These are phyloP conservation scores for Dicroscelio sp. DNA, from an alignment of 2,888 invertebrate species.

Conservation along the genomic window DNA sequence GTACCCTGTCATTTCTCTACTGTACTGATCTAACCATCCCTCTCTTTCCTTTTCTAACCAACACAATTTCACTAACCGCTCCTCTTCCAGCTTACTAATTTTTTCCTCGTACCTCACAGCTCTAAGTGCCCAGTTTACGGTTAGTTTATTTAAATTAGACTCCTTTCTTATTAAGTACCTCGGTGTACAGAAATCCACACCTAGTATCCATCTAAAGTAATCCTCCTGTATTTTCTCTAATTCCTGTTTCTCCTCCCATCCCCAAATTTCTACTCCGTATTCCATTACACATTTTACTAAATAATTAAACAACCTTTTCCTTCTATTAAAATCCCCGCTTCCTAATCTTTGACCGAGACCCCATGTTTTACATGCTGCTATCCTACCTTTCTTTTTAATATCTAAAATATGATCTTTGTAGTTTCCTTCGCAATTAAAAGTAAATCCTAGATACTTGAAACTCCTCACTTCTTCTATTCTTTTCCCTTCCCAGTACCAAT, in stretches of 20 bases:
- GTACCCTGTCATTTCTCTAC: not conserved
- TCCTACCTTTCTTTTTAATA: conserved; percentile 52
- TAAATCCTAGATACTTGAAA: conserved; percentile 63
- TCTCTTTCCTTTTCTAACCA: conserved; percentile 21
- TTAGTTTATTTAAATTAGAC: conserved; percentile 28
- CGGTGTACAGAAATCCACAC: conserved; percentile 54
- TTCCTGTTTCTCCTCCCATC: conserved; percentile 65
- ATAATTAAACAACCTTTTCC: conserved; percentile 49
- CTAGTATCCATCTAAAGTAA: conserved; percentile 60
- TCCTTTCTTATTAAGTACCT: conserved; percentile 47
- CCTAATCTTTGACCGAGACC: conserved; percentile 49
- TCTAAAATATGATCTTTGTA: conserved; percentile 47
- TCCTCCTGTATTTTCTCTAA: conserved; percentile 57
- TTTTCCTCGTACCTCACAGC: conserved; percentile 44
- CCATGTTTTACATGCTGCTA: conserved; percentile 50
- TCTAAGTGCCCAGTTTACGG: conserved; percentile 20
- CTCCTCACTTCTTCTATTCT: conserved; percentile 32
- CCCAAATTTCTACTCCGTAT: conserved; percentile 71
- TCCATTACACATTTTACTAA: conserved; percentile 61
- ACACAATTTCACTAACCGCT: conserved; percentile 17
- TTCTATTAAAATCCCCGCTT: conserved; percentile 60
- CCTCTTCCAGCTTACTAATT: conserved; percentile 18
- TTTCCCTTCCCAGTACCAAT: conserved; percentile 49
- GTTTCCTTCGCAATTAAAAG: conserved; percentile 5
- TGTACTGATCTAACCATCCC: not conserved